A percentile compares a stretch with the other conserved stretches of the same genome.
Evolutionary conservation across 2,113 vertebrate genomes (phyloP).

Genomic region (Pelobates fuscus): DNA sequence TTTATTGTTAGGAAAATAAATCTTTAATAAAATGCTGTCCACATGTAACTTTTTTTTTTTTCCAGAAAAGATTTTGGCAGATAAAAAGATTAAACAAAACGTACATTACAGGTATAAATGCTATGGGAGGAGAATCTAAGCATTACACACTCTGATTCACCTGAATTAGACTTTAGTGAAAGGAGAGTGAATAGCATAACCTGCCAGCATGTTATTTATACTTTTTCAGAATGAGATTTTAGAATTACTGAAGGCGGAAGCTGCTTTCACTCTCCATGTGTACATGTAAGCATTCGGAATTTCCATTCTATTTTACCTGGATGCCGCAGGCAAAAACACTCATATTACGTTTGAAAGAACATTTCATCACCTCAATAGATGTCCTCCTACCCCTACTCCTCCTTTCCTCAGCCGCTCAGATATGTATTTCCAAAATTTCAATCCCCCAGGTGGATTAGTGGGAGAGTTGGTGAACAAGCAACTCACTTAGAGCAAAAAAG

Average conservation of each 20-base stretch:
- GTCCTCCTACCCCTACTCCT: neutral
- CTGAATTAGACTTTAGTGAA: neutral
- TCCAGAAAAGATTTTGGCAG: no score
- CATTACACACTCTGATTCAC: neutral
- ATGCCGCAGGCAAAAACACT: constrained; percentile 34
- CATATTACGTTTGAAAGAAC: constrained; percentile 40
- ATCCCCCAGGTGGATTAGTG: neutral
- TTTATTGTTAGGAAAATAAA: no score
- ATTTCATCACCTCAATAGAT: constrained; percentile 45
- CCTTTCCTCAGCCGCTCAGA: neutral
- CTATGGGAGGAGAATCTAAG: no score
- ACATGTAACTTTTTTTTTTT: no score
- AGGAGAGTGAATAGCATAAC: neutral
- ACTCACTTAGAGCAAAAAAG: neutral
- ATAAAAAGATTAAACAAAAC: no score
- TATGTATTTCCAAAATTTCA: neutral
- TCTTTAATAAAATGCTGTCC: no score
- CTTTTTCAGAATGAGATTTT: constrained; percentile 13
- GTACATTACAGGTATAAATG: no score
- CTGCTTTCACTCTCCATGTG: constrained; percentile 54
- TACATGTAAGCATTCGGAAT: constrained; percentile 49
- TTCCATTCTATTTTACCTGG: constrained; percentile 30
- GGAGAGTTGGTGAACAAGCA: neutral
- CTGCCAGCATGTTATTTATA: constrained; percentile 21
- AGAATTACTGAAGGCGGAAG: constrained; percentile 55